phyloP scores from a whole-genome alignment of 2,888 invertebrate genomes.

The Cephus runcator region DNA sequence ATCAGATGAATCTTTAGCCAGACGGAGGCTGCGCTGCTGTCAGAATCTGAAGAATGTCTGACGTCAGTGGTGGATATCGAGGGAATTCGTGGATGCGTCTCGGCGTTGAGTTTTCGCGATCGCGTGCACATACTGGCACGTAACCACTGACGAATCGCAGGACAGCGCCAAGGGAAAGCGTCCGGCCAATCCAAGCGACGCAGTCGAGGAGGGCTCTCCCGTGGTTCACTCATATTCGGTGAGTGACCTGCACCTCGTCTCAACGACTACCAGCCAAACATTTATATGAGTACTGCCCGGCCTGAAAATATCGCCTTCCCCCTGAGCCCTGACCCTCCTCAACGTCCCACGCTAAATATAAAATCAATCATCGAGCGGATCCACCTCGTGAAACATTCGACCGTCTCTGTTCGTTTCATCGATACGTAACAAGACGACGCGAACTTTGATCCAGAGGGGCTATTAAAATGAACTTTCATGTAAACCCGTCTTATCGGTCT shows the following conservation, averaged over 20 bases:
- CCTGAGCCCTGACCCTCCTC: slow-evolving; percentile 50
- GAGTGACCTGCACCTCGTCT: slow-evolving; percentile 57
- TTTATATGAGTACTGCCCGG: slow-evolving; percentile 54
- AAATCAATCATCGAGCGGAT: slow-evolving; percentile 40
- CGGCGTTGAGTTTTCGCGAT: no score
- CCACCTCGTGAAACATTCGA: slow-evolving; percentile 5
- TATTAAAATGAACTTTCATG: no score
- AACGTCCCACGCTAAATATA: slow-evolving; percentile 39
- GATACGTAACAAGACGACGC: no score
- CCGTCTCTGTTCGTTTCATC: no score
- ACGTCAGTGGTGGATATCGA: no score
- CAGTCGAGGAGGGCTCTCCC: slow-evolving; percentile 17
- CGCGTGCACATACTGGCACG: slow-evolving; percentile 3
- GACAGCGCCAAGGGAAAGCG: slow-evolving; percentile 33
- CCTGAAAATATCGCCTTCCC: slow-evolving; percentile 57
- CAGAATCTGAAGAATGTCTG: no score
- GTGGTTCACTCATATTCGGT: slow-evolving; percentile 58
- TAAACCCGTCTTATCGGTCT: no score
- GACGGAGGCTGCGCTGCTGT: no score
- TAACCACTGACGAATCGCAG: slow-evolving; percentile 30
- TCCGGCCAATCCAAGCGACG: slow-evolving; percentile 22
- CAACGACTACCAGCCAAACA: slow-evolving; percentile 53
- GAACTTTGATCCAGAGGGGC: no score
- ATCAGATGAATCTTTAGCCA: no score
- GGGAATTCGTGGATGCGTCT: no score